A percentile compares a stretch with the other conserved stretches of the same genome.
These are phyloP conservation scores for Lates calcarifer DNA, from an alignment of 2,113 vertebrate genomes.

Conservation along the genomic window DNA sequence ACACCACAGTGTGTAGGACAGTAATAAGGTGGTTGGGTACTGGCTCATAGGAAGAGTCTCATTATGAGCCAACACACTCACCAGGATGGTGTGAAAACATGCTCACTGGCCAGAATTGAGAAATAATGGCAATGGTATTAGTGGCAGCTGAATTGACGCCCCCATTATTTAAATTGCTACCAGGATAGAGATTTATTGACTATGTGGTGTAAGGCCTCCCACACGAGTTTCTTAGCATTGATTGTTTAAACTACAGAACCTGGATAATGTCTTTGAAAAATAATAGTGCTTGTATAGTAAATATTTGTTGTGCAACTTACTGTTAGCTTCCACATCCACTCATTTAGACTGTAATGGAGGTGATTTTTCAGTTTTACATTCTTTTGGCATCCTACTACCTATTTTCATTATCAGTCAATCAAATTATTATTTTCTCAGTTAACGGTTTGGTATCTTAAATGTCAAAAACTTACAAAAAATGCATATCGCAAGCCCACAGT, in stretches of 20 bases:
- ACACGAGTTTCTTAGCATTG: conserved; percentile 48
- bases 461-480: background rate
- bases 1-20: conserved; percentile 10
- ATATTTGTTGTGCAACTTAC: conserved; percentile 3
- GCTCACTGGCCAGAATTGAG: conserved; percentile 38
- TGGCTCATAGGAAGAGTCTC: conserved; percentile 23
- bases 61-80: conserved; percentile 35
- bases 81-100: conserved; percentile 47
- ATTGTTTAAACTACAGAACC: conserved; percentile 50
- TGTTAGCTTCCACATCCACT: background rate
- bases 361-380: background rate
- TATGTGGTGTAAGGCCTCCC: conserved; percentile 43
- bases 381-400: background rate
- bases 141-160: conserved; percentile 64
- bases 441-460: background rate
- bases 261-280: conserved; percentile 49
- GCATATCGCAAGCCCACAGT: background rate
- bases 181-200: conserved; percentile 56
- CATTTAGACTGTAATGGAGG: background rate
- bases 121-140: conserved; percentile 54
- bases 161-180: conserved; percentile 63
- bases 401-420: background rate
- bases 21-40: conserved; percentile 36
- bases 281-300: conserved; percentile 2
- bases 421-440: background rate